Percentiles rank a stretch among this genome's conserved stretches.
Conservation (phyloP, 2,888 invertebrate species). For the Desoria tigrina region DNA sequence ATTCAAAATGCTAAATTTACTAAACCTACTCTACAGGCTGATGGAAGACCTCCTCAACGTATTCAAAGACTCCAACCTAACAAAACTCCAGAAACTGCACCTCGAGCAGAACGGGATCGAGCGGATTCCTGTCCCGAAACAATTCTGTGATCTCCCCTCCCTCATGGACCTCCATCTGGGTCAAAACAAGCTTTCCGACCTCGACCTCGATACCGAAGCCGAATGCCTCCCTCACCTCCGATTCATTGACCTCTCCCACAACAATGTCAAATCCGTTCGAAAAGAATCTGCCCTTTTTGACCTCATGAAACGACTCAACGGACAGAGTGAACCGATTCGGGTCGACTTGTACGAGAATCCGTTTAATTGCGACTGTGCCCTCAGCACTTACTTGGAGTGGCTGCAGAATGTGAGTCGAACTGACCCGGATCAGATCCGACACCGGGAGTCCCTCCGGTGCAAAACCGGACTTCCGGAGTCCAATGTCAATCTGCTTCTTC, state of each 20-base stretch:
- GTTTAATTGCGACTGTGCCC: slow-evolving; percentile 65
- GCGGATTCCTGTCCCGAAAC: slow-evolving; percentile 65
- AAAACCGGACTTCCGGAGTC: slow-evolving; percentile 54
- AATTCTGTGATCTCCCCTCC: slow-evolving; percentile 71
- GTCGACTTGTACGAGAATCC: slow-evolving; percentile 69
- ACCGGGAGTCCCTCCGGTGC: slow-evolving; percentile 64
- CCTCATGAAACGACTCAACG: slow-evolving; percentile 35
- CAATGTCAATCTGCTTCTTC: slow-evolving; percentile 53
- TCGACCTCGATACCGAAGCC: slow-evolving; percentile 68
- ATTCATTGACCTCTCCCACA: slow-evolving; percentile 70
- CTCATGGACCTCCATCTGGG: slow-evolving; percentile 70
- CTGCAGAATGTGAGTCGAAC: slow-evolving; percentile 57
- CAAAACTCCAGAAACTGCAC: slow-evolving; percentile 69
- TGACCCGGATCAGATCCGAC: slow-evolving; percentile 56
- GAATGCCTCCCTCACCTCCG: slow-evolving; percentile 67
- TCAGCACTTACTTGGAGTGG: slow-evolving; percentile 67
- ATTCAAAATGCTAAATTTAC: too few relatives aligned
- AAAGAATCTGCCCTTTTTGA: slow-evolving; percentile 55
- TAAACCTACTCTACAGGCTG: too few relatives aligned
- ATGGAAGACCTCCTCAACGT: slow-evolving; percentile 67
- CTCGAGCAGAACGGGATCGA: slow-evolving; percentile 75
- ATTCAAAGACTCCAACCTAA: slow-evolving; percentile 66
- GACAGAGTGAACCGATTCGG: slow-evolving; percentile 53
- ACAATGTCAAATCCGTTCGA: slow-evolving; percentile 65
- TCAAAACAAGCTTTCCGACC: slow-evolving; percentile 59